Base-by-base conservation (phyloP, 2,888 invertebrate species). In the Protodeltote pygarga region DNA sequence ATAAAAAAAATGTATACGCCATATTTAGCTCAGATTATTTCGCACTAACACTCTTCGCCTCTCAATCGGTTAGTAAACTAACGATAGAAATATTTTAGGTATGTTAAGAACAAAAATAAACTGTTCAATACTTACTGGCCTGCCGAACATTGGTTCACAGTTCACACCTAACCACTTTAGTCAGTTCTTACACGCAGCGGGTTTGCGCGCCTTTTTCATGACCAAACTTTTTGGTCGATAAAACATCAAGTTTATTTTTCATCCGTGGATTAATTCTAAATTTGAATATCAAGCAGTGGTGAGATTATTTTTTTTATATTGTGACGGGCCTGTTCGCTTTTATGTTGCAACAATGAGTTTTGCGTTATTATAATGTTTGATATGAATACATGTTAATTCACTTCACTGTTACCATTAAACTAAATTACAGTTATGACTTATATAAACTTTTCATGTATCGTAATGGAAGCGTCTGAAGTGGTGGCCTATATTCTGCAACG, bases 31-130 rank as follows among this genome's bases (percentile, higher is more conserved):
- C 45, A 52, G 16, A 6, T 42, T 44, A 51, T 52, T 65, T 65
- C 45, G 55, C 61, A 52, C 48, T 31, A 17, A 11, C 55, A 16
- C 5, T 34, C 31, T 50, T 29, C 48, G 31, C 41, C 27, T 29
- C 21, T 39, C 37, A 58, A 64, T 67, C 60, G 65, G 41, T 40
- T 53, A 57, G 61, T 55, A 65, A 58, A 65, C 58, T 31, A 44
- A 41, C 61, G 63, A 75, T 65, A 74, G 76, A 75, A 78, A 73
- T 74, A 77, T 77, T 68, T 63, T 50, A 49, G 77, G 79, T 75
- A 77, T 80, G 80, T 71, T 74, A 69, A 64, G 72, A 76, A 76
- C 81, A 74, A 85, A 89, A 88, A 89, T 89, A 90, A 87, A 87
- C 81, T 75, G 77, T 75, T 77, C 73, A 75, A 70, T 72, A 74